Evolutionary conservation across 2,113 vertebrate species (phyloP), one percentile per base, ranked within the genome.

Genomic region (Microcebus tavaratra): DNA sequence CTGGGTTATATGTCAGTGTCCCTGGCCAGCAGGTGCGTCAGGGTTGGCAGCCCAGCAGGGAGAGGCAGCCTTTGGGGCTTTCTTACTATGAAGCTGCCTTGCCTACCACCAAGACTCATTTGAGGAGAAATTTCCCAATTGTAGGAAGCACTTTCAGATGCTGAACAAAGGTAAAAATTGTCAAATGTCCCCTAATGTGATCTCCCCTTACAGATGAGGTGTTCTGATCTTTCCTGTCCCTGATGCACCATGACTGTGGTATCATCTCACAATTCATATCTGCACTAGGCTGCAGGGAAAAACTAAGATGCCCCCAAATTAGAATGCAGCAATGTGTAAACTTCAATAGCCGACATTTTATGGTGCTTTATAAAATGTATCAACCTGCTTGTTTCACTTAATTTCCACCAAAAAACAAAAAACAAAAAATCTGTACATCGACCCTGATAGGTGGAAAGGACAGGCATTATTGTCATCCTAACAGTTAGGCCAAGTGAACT

Each of bases 161-260:
- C 61, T 10, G 1, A 50, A 23, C 36, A 82, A 94, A 89, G 27
- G 50, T 23, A 36, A 61, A 63, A 17, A 27, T 23, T 68, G 36
- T 67, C 57, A 12, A 25, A 10, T 5, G 6, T 63, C 20, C 63
- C 50, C 45, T 4, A n/a, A 31, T 25, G 13, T 11, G 3, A 13
- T 31, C 13, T 36, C 17, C 34, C 29, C 23, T 78, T 70, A 36
- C 15, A 17, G 45, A 23, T 17, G 21, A 80, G 34, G 65, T 21
- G 36, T 8, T n/a, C 14, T 29, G 68, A 48, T 23, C 42, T 6
- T 23, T n/a, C 76, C 53, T 21, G 23, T 78, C 18, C 11, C 36
- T 21, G 25, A 18, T 53, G 15, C 36, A 27, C 17, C 59, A 0
- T 5, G 14, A 53, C 7, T 4, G 1, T 9, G 3, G 27, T 42